Evolutionary conservation across 2,888 invertebrate genomes (phyloP), one percentile per base, ranked within the genome.

Genomic region (Lithophane leautieri): DNA sequence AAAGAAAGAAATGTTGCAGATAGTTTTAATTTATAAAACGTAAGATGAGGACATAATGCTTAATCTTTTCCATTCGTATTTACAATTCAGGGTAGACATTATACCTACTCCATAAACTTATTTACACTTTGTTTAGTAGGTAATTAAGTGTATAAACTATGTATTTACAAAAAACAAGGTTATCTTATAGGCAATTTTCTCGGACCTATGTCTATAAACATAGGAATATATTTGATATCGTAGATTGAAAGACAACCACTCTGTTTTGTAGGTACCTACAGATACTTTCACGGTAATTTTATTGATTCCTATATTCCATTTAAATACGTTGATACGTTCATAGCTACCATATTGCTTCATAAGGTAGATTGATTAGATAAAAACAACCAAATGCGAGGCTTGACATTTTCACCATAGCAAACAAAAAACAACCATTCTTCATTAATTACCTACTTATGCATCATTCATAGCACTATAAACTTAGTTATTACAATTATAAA

Each of bases 401-500:
- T 44, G 61, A 54, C 56, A 81, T 58, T 81, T 68, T 70, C 12
- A 44, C 50, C 34, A 62, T 34, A 70, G 40, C 22, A 77, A 77
- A 82, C 54, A 56, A 60, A 34, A 34, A 34, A 34, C 11, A 61
- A 66, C 47, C 56, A 54, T 58, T 52, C 60, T 67, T 67, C 25
- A 74, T 67, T 76, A 63, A 77, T 67, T 82, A 78, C 70, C 60
- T 76, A 63, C 73, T 67, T 82, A 78, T 70, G 70, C 83, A 70
- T 70, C 73, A 85, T 69, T 69, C 28, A 60, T 70, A 70, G 42
- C 81, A 81, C 50, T 68, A 16, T 47, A 47, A 56, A 66, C 34
- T 67, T 70, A 58, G 61, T 81, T 81, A 85, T 70, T 76, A 70
- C 78, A 82, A 73, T 70, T 85, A 82, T 83, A 83, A 83, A 83